Evolutionary conservation across 2,797 vertebrate genomes (phyloP).

Genomic region (Phrynocephalus forsythii): DNA sequence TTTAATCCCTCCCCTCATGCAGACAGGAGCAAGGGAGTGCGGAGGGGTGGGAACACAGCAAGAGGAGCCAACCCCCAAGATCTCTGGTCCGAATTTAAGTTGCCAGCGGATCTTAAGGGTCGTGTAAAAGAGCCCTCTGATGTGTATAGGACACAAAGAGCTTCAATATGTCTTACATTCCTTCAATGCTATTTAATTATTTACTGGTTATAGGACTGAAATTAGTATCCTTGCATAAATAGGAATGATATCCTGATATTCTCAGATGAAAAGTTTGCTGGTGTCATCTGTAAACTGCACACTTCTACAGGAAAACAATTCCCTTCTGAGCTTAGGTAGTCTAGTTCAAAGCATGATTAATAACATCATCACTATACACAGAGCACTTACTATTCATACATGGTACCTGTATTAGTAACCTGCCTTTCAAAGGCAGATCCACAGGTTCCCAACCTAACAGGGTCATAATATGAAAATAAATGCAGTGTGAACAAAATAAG

Average conservation of each 20-base stretch:
- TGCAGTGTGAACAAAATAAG: not conserved
- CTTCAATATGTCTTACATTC: not conserved
- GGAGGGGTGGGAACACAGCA: no score
- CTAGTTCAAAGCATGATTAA: not conserved
- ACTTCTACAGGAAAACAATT: not conserved
- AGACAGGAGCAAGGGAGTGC: no score
- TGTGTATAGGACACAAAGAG: not conserved
- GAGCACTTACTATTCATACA: not conserved
- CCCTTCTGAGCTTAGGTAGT: not conserved
- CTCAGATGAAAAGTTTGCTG: not conserved
- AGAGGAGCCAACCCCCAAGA: no score
- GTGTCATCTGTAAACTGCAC: not conserved
- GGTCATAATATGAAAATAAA: not conserved
- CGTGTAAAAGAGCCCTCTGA: no score
- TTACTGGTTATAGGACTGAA: not conserved
- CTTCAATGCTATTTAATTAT: not conserved
- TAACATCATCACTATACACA: not conserved
- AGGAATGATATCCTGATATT: not conserved
- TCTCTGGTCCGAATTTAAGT: no score
- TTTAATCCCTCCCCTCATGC: no score
- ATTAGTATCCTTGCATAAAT: not conserved
- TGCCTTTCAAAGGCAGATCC: not conserved
- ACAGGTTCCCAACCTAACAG: not conserved
- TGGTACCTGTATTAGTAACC: no score
- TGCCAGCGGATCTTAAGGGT: no score